phyloP scores from a whole-genome alignment of 2,888 invertebrate genomes.

The Metallyticus violacea region DNA sequence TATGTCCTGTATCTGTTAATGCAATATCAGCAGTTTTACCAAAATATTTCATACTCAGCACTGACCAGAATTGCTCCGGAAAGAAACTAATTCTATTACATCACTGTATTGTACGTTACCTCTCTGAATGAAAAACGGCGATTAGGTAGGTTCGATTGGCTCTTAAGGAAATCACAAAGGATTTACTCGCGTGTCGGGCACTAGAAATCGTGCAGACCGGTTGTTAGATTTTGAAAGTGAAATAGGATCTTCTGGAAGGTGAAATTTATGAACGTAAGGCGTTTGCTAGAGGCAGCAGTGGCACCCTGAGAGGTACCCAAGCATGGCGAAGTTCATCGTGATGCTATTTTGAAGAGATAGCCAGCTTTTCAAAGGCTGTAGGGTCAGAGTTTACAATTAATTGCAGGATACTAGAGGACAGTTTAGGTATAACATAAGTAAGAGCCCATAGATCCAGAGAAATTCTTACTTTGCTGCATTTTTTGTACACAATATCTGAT shows the following conservation, averaged over 20 bases:
- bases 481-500: no score
- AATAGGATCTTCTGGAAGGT: background rate
- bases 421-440: no score
- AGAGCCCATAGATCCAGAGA: no score
- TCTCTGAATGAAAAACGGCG: background rate
- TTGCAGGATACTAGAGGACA: no score
- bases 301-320: background rate
- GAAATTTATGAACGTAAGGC: background rate
- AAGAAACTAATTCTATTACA: background rate
- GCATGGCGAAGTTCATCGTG: background rate
- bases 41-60: no score
- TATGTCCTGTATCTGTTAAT: no score
- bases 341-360: background rate
- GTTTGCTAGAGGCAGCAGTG: background rate
- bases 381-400: background rate
- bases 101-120: no score
- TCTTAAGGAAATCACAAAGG: background rate
- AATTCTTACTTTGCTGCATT: no score
- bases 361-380: background rate
- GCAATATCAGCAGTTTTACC: no score
- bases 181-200: background rate
- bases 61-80: background rate
- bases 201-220: background rate
- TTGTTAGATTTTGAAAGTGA: background rate
- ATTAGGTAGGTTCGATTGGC: background rate